Base-by-base conservation (phyloP, 2,888 invertebrate genomes). In the Bellardia pandia region DNA sequence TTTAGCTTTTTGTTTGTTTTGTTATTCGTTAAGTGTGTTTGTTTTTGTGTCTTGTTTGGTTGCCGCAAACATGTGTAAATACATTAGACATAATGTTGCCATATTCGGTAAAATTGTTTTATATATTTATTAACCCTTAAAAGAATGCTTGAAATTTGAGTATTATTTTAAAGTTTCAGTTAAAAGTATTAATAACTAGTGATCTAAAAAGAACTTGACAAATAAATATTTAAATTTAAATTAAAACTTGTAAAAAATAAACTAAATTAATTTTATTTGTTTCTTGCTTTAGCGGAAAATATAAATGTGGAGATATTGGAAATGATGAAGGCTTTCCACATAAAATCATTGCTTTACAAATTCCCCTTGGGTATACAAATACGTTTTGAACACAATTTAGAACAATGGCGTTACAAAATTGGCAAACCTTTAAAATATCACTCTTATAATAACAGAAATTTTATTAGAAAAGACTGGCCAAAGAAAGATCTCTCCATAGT, bases 361-460 rank as follows among this genome's bases (percentile, higher is more conserved):
- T 91, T 90, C 75, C 87, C 90, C 1, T 89, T 90, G 14, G 92
- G 92, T 0, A 90, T 90, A 3, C 90, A 91, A 16, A 91, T 92
- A 60, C 92, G 91, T 11, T 92, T 92, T 16, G 92, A 92, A 60
- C 89, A 92, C 82, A 86, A 92, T 76, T 83, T 92, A 78, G 91
- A 91, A 60, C 89, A 89, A 3, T 92, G 92, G 92, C 91, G 92
- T 0, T 90, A 89, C 23, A 89, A 90, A 85, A 86, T 91, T 13
- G 90, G 91, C 68, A 89, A 90, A 58, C 92, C 92, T 2, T 30
- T 74, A 8, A 76, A 76, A 37, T n/a, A 64, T 8, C 23, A 48
- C 6, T 23, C n/a, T 2, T 14, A 11, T n/a, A 14, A 14, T 8
- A 5, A 37, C 5, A 16, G 11, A 56, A 11, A 40, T 16, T 40